These are phyloP conservation scores for Phymorhynchus buccinoides DNA, from an alignment of 1,140 invertebrate species.

Conservation along the genomic window DNA sequence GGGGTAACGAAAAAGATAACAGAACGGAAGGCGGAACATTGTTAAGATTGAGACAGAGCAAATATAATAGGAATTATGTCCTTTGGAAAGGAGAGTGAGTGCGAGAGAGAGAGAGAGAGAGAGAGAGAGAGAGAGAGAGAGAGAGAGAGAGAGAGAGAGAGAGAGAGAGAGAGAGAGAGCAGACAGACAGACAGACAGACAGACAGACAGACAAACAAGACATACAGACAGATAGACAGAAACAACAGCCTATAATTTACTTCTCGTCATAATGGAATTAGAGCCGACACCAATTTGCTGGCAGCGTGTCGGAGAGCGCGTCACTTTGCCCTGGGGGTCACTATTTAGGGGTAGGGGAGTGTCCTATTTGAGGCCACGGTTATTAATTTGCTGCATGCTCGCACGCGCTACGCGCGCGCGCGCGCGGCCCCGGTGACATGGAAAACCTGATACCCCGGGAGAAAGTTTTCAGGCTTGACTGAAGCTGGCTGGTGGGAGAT, in stretches of 20 bases:
- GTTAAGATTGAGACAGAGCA: too few relatives aligned
- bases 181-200: background rate
- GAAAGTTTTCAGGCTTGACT: slow-evolving; percentile 22
- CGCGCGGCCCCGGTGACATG: background rate
- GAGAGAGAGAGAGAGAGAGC: background rate
- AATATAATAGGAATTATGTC: too few relatives aligned
- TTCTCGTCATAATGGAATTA: slow-evolving; percentile 22
- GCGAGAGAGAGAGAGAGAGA: slow-evolving; percentile 9
- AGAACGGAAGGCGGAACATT: too few relatives aligned
- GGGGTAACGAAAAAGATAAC: background rate
- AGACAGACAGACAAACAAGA: background rate
- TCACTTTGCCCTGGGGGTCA: slow-evolving; percentile 8
- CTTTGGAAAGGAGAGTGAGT: background rate
- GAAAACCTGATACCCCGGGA: slow-evolving; percentile 20
- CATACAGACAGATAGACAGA: too few relatives aligned
- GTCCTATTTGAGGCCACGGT: background rate
- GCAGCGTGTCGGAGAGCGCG: background rate
- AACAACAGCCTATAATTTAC: slow-evolving; percentile 14
- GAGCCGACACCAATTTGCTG: background rate
- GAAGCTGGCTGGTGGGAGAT: background rate
- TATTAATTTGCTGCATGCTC: slow-evolving; percentile 7
- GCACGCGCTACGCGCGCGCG: background rate
- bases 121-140: slow-evolving; percentile 5
- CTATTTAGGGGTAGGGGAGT: background rate
- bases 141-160: background rate